Percentiles rank a stretch among this genome's conserved stretches.
These are phyloP conservation scores for Toxostoma redivivum DNA, from an alignment of 2,113 vertebrate species.

Conservation along the genomic window DNA sequence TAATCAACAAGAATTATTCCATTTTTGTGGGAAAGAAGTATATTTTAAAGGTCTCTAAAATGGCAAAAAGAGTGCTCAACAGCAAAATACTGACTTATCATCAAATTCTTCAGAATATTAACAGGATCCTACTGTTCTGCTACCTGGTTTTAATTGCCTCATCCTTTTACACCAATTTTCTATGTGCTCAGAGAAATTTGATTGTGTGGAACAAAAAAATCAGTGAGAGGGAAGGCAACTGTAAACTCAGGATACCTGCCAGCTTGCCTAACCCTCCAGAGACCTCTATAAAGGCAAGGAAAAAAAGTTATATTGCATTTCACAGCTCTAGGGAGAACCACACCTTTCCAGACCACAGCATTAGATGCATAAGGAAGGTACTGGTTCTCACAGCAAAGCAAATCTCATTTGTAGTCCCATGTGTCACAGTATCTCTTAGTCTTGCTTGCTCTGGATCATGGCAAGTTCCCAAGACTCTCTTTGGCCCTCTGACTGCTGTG, in stretches of 20 bases:
- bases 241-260: not conserved
- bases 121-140: not conserved
- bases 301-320: not conserved
- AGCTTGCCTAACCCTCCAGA: not conserved
- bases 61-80: not conserved
- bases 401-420: fast-evolving
- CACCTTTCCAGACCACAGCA: not conserved
- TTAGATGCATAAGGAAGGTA: not conserved
- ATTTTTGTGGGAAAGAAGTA: not conserved
- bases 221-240: not conserved
- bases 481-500: not conserved
- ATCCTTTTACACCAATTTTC: not conserved
- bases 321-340: not conserved
- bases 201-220: not conserved
- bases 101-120: not conserved
- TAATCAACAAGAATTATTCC: not conserved
- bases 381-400: not conserved
- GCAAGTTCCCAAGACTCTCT: not conserved
- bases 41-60: not conserved
- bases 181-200: not conserved
- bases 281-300: not conserved
- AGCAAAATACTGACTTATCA: not conserved
- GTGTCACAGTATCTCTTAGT: not conserved
- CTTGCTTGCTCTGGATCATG: not conserved
- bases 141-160: not conserved